These are phyloP conservation scores for Spheniscus humboldti DNA, from an alignment of 2,797 vertebrate species.

Conservation along the genomic window DNA sequence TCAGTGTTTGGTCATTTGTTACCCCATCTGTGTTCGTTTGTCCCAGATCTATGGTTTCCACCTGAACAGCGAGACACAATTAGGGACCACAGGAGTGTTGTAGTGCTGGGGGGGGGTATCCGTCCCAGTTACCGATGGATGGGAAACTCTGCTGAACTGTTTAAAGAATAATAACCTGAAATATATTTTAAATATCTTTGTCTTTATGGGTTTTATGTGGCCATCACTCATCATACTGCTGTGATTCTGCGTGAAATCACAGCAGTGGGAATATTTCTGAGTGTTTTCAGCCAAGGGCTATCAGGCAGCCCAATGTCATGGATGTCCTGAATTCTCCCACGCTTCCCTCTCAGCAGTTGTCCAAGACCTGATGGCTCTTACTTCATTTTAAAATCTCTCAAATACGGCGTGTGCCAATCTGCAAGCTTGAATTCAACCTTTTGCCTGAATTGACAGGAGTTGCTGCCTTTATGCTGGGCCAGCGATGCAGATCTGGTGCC, in stretches of 20 bases:
- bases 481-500: background rate
- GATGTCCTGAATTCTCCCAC: background rate
- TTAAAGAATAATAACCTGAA: background rate
- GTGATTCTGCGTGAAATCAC: background rate
- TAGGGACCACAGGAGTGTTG: background rate
- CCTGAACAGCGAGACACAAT: background rate
- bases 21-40: background rate
- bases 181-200: background rate
- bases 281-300: background rate
- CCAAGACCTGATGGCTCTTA: background rate
- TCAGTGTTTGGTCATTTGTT: background rate
- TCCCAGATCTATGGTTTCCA: background rate
- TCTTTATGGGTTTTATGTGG: background rate
- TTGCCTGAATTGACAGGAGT: background rate
- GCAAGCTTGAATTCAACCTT: background rate
- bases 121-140: background rate
- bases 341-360: background rate
- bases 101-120: background rate
- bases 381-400: background rate
- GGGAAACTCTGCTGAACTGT: background rate
- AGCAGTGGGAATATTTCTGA: background rate
- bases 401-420: background rate
- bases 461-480: background rate
- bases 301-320: background rate
- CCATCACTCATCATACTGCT: background rate